Evolutionary conservation across 2,888 invertebrate genomes (phyloP).

Genomic region (Lepeophtheirus nordmannii): DNA sequence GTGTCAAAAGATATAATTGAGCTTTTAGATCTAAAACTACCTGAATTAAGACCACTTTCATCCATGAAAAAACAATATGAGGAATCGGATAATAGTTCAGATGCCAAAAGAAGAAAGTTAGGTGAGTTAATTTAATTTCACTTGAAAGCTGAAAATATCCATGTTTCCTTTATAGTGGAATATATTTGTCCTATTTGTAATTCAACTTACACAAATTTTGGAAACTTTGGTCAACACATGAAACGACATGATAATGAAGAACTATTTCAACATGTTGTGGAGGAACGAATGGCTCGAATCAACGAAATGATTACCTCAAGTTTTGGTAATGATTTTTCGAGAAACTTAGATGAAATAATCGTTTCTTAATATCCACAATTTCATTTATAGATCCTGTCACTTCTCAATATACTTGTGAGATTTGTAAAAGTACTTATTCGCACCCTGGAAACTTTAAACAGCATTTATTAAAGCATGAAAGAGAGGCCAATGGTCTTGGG

Average conservation of each 20-base stretch:
- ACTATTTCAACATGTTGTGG: too few species aligned
- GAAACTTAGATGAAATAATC: too few species aligned
- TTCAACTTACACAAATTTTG: constrained; percentile 14
- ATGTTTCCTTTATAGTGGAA: neutral
- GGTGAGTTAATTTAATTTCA: too few species aligned
- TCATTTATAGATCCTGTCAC: constrained; percentile 12
- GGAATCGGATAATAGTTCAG: too few species aligned
- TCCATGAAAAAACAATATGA: neutral
- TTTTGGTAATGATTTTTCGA: neutral
- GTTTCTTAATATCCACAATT: neutral
- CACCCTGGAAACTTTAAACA: constrained; percentile 23
- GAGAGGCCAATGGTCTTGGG: constrained; percentile 12
- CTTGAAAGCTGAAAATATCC: too few species aligned
- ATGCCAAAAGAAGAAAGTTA: too few species aligned
- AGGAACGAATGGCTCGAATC: neutral
- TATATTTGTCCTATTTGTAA: constrained; percentile 19
- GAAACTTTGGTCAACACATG: constrained; percentile 24
- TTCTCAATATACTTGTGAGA: constrained; percentile 13
- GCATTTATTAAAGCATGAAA: constrained; percentile 24
- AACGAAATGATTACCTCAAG: constrained; percentile 8
- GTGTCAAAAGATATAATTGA: constrained; percentile 14
- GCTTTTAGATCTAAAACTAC: constrained; percentile 5
- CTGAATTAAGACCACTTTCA: neutral
- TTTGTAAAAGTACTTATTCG: constrained; percentile 23
- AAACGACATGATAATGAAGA: neutral